Conservation (phyloP, 2,888 invertebrate genomes). For the Muschampia plurimacula region DNA sequence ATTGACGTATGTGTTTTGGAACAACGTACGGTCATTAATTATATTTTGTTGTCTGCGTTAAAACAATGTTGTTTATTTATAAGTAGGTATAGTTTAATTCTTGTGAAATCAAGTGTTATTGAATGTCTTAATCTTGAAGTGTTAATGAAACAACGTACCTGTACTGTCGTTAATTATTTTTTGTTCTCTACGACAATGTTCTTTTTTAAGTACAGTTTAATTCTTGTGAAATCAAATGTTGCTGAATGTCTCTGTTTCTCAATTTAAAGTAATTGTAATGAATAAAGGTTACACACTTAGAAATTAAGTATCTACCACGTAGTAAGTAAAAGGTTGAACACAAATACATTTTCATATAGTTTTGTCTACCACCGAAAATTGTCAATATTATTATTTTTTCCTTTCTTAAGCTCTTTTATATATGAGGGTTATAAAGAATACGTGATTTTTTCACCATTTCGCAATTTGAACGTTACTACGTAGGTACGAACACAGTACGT, state of each 20-base stretch:
- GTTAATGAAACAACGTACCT: too few relatives aligned
- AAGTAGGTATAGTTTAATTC: not conserved
- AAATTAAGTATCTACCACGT: not conserved
- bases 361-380: not conserved
- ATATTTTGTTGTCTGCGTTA: slow-evolving; percentile 7
- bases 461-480: slow-evolving; percentile 20
- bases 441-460: slow-evolving; percentile 37
- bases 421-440: slow-evolving; percentile 3
- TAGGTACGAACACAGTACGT: slow-evolving; percentile 18
- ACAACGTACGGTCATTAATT: slow-evolving; percentile 13
- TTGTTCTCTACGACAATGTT: not conserved
- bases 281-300: not conserved
- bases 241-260: not conserved
- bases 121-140: not conserved
- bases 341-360: not conserved
- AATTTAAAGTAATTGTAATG: not conserved
- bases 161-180: too few relatives aligned
- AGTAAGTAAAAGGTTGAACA: not conserved
- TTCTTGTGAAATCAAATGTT: not conserved
- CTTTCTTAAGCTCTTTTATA: not conserved
- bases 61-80: not conserved
- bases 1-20: slow-evolving; percentile 15
- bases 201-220: not conserved
- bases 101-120: not conserved
- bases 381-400: not conserved